Percentiles rank a stretch among this genome's conserved stretches.
phyloP scores from a whole-genome alignment of 1,140 invertebrate genomes.

The Dreissena rostriformis region DNA sequence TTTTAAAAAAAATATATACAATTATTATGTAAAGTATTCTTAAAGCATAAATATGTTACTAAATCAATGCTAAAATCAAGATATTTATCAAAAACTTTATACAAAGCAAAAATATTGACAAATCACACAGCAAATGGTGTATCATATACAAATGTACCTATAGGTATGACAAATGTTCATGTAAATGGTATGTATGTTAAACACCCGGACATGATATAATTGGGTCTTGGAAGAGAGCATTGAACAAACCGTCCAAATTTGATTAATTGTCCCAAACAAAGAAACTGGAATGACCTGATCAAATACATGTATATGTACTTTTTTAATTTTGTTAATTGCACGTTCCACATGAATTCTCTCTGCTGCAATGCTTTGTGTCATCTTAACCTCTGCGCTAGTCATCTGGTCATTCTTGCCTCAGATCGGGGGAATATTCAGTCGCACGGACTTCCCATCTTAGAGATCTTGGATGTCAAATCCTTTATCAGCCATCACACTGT shows the following conservation, averaged over 20 bases:
- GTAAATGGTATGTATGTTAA: too few species aligned
- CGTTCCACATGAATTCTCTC: constrained; percentile 17
- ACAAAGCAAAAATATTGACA: too few species aligned
- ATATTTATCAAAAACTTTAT: too few species aligned
- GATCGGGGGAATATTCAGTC: constrained; percentile 2
- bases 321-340: constrained; percentile 7
- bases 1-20: too few species aligned
- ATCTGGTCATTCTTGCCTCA: neutral
- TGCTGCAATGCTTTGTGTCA: constrained; percentile 1
- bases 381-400: neutral
- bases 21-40: too few species aligned
- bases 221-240: constrained; percentile 3
- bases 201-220: constrained; percentile 7
- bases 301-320: constrained; percentile 1
- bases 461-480: constrained; percentile 16
- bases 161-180: too few species aligned
- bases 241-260: constrained; percentile 4
- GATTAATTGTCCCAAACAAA: neutral
- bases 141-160: too few species aligned
- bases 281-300: constrained; percentile 2
- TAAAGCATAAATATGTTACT: too few species aligned
- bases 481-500: neutral
- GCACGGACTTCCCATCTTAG: neutral
- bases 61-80: too few species aligned
- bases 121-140: too few species aligned